Evolutionary conservation across 2,888 invertebrate species (phyloP), one percentile per base, ranked within the genome.

Genomic region (Leucozona laternaria): DNA sequence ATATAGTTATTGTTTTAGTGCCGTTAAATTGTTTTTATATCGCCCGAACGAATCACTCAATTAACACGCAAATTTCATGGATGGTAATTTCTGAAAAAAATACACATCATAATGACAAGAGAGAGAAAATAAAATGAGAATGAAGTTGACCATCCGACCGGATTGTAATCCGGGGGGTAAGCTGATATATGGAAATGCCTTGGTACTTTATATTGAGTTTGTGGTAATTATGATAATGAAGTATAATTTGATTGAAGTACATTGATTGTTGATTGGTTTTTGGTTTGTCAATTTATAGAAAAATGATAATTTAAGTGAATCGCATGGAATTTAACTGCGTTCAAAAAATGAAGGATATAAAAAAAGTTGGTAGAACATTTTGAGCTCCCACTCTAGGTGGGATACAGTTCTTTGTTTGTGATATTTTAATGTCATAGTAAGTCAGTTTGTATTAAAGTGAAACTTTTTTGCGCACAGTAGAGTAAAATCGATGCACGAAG

Each of bases 221-320:
- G 25, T 60, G 73, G 66, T 79, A 53, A 73, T 79, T 73, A 66
- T 79, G 57, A 20, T 72, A 79, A 79, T 58, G 43, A 79, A 57
- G 72, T 73, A 31, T 31, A 58, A 25, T 43, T 43, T 66, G 37
- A 73, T 66, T 72, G 40, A 40, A 73, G 40, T 31, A 58, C 31
- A 66, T 73, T 79, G 43, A 72, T 73, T 66, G 50, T 79, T 66
- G 57, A 66, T 79, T 79, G 20, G 22, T 48, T 72, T 64, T 64
- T 66, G n/a, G 70, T 45, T 70, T 70, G 31, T 31, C 28, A 20
- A 58, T 43, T 40, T 62, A 17, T 28, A 28, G 25, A 55, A 40
- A 60, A 40, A 40, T 40, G 22, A 60, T 22, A 22, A 60, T 60
- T 60, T 37, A 58, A 58, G 2, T 10, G 34, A 2, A 4, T 40